Evolutionary conservation across 1,140 invertebrate species (phyloP).

Genomic region (Plutomurus gul): DNA sequence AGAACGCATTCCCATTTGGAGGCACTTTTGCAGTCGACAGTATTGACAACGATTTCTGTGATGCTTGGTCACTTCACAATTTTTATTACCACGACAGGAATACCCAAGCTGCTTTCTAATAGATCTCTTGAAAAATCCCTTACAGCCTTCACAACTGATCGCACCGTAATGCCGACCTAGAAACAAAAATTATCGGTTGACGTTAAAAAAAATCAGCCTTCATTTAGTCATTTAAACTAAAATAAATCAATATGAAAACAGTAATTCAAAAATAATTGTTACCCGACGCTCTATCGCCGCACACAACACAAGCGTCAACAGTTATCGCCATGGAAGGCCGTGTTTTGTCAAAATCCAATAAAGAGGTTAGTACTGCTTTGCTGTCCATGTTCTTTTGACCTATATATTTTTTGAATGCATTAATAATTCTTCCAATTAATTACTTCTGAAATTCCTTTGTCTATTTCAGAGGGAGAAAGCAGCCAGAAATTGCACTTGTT

Average conservation of each 20-base stretch:
- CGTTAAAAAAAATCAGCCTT: background rate
- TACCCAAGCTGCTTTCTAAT: slow-evolving; percentile 95
- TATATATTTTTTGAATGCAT: background rate
- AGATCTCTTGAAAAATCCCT: slow-evolving; percentile 89
- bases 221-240: background rate
- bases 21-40: slow-evolving; percentile 94
- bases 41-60: slow-evolving; percentile 97
- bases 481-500: too few relatives aligned
- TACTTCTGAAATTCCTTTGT: background rate
- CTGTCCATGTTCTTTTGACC: slow-evolving; percentile 14
- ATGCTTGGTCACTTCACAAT: slow-evolving; percentile 96
- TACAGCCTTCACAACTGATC: slow-evolving; percentile 90
- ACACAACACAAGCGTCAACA: slow-evolving; percentile 88
- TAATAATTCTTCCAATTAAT: background rate
- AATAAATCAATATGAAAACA: background rate
- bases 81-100: slow-evolving; percentile 89
- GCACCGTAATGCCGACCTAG: slow-evolving; percentile 89
- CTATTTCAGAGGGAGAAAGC: too few relatives aligned
- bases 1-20: slow-evolving; percentile 95
- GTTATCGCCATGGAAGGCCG: slow-evolving; percentile 31
- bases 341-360: slow-evolving; percentile 42
- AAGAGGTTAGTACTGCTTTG: slow-evolving; percentile 7
- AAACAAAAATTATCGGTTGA: background rate
- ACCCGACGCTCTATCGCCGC: slow-evolving; percentile 87
- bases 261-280: slow-evolving; percentile 17